Conservation (phyloP, 2,113 vertebrate genomes). For the Megaptera novaeangliae region DNA sequence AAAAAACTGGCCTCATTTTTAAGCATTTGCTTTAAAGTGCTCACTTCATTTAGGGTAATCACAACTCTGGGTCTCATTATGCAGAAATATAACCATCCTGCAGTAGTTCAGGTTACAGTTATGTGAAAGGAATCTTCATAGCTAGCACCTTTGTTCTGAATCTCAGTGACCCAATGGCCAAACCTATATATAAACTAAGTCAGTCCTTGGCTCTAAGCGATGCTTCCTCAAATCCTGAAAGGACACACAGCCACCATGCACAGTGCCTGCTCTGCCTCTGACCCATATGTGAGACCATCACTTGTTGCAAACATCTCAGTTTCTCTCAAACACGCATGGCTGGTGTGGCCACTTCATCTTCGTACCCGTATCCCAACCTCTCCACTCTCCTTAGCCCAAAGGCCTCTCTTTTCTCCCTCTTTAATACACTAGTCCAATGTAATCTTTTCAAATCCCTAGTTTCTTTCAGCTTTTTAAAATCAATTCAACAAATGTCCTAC, state of each 20-base stretch:
- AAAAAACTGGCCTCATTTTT: not conserved
- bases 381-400: not conserved
- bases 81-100: not conserved
- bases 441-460: not conserved
- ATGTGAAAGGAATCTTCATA: not conserved
- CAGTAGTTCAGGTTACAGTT: not conserved
- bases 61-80: slow-evolving; percentile 17
- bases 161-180: not conserved
- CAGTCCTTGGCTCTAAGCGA: not conserved
- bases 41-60: not conserved
- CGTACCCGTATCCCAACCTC: not conserved
- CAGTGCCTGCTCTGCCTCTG: not conserved
- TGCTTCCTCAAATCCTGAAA: not conserved
- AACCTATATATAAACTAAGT: not conserved
- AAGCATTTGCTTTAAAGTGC: slow-evolving; percentile 18
- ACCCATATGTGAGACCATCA: not conserved
- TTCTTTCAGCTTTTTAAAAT: slow-evolving; percentile 39
- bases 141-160: slow-evolving; percentile 2
- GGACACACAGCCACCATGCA: not conserved
- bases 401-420: not conserved
- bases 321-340: not conserved
- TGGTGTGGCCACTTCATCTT: not conserved
- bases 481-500: slow-evolving; percentile 3
- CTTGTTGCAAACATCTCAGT: not conserved
- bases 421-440: not conserved